phyloP scores from a whole-genome alignment of 2,797 vertebrate genomes.

The Diplodus sargus region DNA sequence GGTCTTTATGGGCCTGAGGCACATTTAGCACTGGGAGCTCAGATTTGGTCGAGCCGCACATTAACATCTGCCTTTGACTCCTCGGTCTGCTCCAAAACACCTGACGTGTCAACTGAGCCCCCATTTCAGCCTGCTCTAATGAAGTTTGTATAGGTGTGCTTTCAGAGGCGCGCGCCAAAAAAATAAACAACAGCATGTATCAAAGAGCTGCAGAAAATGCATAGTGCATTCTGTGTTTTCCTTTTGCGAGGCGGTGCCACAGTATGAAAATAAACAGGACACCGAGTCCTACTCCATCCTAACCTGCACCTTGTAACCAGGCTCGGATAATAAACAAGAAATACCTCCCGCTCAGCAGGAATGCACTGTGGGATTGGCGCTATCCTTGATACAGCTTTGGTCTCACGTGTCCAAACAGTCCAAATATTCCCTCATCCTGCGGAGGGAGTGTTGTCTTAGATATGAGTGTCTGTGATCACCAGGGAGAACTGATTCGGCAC shows the following conservation, averaged over 20 bases:
- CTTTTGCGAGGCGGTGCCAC: slow-evolving; percentile 73
- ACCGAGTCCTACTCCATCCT: slow-evolving; percentile 67
- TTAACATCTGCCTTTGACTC: slow-evolving; percentile 26
- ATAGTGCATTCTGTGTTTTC: slow-evolving; percentile 76
- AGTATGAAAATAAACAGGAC: slow-evolving; percentile 80
- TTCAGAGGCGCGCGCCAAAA: slow-evolving; percentile 47
- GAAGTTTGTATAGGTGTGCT: slow-evolving; percentile 61
- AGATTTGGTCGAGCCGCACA: slow-evolving; percentile 43
- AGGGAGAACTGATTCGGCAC: slow-evolving; percentile 77
- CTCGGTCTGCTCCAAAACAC: slow-evolving; percentile 41
- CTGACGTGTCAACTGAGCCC: slow-evolving; percentile 47
- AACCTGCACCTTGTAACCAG: slow-evolving; percentile 80
- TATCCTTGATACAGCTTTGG: slow-evolving; percentile 75
- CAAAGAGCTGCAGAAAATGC: slow-evolving; percentile 71
- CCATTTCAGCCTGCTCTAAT: slow-evolving; percentile 29
- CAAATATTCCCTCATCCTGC: slow-evolving; percentile 75
- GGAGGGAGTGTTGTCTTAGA: slow-evolving; percentile 75
- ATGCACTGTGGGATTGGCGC: slow-evolving; percentile 78
- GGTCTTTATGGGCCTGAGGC: slow-evolving; percentile 19
- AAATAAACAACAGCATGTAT: slow-evolving; percentile 61
- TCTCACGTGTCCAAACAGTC: slow-evolving; percentile 80
- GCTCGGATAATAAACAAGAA: slow-evolving; percentile 84
- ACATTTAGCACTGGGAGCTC: slow-evolving; percentile 41
- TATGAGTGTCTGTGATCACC: slow-evolving; percentile 81
- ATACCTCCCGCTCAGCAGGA: slow-evolving; percentile 82